Evolutionary conservation across 2,797 vertebrate genomes (phyloP).

Genomic region (Characodon lateralis): DNA sequence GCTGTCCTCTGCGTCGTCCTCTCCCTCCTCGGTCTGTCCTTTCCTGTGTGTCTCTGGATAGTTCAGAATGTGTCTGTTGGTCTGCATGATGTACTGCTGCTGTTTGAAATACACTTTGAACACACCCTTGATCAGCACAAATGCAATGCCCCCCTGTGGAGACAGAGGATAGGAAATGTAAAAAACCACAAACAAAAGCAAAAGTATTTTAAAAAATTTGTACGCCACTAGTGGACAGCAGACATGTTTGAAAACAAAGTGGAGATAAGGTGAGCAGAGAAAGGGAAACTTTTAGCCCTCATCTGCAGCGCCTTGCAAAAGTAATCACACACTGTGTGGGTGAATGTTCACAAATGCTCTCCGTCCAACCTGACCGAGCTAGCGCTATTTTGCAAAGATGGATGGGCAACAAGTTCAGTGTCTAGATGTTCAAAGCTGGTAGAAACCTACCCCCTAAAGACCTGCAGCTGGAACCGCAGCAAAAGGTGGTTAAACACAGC

Average conservation of each 20-base stretch:
- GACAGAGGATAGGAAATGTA: background rate
- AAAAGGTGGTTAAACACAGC: too few relatives aligned
- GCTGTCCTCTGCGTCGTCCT: conserved; percentile 73
- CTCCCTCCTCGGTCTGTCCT: conserved; percentile 18
- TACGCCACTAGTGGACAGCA: background rate
- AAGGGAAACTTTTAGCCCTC: too few relatives aligned
- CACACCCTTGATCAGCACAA: conserved; percentile 81
- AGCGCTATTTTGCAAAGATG: background rate
- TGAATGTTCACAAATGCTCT: too few relatives aligned
- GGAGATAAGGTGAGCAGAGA: too few relatives aligned
- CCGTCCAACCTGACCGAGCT: background rate
- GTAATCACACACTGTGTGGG: too few relatives aligned
- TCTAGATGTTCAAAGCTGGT: background rate
- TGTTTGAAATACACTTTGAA: conserved; percentile 85
- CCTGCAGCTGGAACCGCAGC: too few relatives aligned
- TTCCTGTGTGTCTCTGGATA: conserved; percentile 64
- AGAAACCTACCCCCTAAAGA: too few relatives aligned
- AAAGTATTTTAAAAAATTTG: too few relatives aligned
- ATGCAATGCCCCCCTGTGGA: conserved; percentile 79
- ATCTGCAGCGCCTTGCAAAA: too few relatives aligned
- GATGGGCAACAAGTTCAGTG: background rate
- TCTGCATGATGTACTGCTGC: conserved; percentile 81
- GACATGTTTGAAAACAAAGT: too few relatives aligned
- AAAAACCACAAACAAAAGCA: background rate
- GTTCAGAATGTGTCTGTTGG: conserved; percentile 80